Evolutionary conservation across 2,797 vertebrate species (phyloP), one percentile per base, ranked within the genome.

Genomic region (Onychomys arenicola): DNA sequence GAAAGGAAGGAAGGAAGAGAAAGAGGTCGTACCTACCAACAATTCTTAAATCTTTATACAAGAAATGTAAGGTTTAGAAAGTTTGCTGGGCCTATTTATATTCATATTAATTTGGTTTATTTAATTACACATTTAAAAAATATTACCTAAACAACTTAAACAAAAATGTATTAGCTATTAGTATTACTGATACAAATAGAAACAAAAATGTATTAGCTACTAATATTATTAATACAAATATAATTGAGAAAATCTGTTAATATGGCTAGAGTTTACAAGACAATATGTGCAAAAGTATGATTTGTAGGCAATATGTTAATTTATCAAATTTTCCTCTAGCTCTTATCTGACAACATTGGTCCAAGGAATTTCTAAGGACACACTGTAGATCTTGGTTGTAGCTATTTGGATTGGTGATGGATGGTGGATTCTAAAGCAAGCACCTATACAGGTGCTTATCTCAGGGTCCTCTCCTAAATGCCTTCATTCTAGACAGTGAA

Each of bases 51-150:
- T 67, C 40, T 76, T 49, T 75, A 5, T 7, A 75, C 40, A 25
- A 83, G 91, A 91, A 81, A 23, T 4, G 0, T 32, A 59, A 83
- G 11, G n/a, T 76, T 71, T 73, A 76, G 57, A 29, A 91, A 90
- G 23, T 16, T 67, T 5, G 6, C 3, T 40, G 2, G 1, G 13
- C 14, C 21, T 55, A 43, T 84, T 69, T 85, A 84, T 81, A 49
- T 57, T 4, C 34, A 82, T 59, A 32, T 16, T 13, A 55, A 43
- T 65, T 52, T 52, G 83, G 80, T 94, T 80, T 29, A 67, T 52
- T 91, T 84, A 75, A 73, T 46, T 63, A 25, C 21, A 13, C 94
- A 57, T 82, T 95, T 93, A 81, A 46, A 76, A 93, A 82, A 88
- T 4, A 73, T 1, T 16, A 37, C 6, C 87, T 84, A 80, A 17